A percentile compares a stretch with the other conserved stretches of the same genome.
phyloP scores from a whole-genome alignment of 2,113 vertebrate species.

The Gambusia holbrooki region DNA sequence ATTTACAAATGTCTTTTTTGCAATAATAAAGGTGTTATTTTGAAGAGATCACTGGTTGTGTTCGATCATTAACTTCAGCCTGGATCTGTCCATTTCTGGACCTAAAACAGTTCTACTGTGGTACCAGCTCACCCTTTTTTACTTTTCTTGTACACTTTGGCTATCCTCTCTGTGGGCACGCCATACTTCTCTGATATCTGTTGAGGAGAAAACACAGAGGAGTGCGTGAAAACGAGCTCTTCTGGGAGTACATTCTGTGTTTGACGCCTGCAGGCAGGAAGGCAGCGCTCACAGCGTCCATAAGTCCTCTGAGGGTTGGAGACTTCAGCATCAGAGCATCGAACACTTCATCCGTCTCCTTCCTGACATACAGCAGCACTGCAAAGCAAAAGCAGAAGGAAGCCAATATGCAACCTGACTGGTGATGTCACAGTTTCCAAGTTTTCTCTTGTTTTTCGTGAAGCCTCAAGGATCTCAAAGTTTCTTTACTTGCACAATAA shows the following conservation, averaged over 20 bases:
- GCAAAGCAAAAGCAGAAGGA: slow-evolving; percentile 46
- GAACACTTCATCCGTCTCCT: slow-evolving; percentile 95
- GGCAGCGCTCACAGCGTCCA: slow-evolving; percentile 92
- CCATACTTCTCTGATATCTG: slow-evolving; percentile 97
- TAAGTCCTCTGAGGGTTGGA: slow-evolving; percentile 92
- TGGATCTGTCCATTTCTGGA: neutral
- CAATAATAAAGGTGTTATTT: too few species aligned
- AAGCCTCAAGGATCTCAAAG: neutral
- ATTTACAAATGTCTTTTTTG: too few species aligned
- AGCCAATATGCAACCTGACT: neutral
- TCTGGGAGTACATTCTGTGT: neutral
- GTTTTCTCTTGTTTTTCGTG: neutral
- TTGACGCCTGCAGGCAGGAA: slow-evolving; percentile 5
- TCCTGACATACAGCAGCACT: slow-evolving; percentile 96
- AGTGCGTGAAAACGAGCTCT: neutral
- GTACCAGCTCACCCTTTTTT: slow-evolving; percentile 92
- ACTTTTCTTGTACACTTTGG: slow-evolving; percentile 98
- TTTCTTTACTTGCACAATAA: neutral
- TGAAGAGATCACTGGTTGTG: too few species aligned
- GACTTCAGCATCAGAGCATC: slow-evolving; percentile 96
- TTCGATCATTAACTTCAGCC: neutral
- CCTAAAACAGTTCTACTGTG: neutral
- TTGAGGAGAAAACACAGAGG: slow-evolving; percentile 4
- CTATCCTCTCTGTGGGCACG: slow-evolving; percentile 89
- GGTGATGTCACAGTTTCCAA: neutral